Base-by-base conservation (phyloP, 2,888 invertebrate genomes). In the Pasiphila rectangulata region DNA sequence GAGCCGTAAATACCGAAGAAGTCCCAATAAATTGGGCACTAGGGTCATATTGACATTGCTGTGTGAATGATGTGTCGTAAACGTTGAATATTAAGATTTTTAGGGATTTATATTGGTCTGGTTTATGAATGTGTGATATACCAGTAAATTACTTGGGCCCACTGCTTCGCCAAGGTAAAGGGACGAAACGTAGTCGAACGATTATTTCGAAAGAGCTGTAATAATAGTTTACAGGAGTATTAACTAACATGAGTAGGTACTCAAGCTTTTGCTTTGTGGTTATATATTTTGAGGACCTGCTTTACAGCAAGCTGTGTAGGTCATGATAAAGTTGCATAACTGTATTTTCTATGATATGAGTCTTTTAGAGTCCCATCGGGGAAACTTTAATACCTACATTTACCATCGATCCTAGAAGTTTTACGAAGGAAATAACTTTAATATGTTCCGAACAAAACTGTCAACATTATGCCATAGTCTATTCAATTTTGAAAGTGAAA, bases 1-100 rank as follows among this genome's bases (percentile, higher is more conserved):
- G 50, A 59, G 46, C 67, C 68, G 63, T 72, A 72, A 71, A 72
- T 67, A 59, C 51, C 52, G 46, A 60, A 57, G 58, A 60, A 64
- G 57, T 56, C 47, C 55, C 61, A 59, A 71, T 74, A 74, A 74
- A 74, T 63, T 58, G 57, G 54, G 51, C 61, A 57, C 61, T 64
- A 64, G 63, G 61, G 51, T 56, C 58, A 53, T 61, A 67, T 66
- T 67, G 67, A 64, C 64, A 60, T 56, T 45, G 47, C 54, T 51
- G 49, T 61, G 64, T 67, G 65, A 59, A 62, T 50, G 50, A 59
- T 44, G 46, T 40, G 32, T 51, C 54, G 56, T 59, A 57, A 57
- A 32, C 5, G 27, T 27, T 1, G 27, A n/a, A 54, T 48, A 51
- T 46, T 49, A 39, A 57, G 46, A 51, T 57, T 57, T 32, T 57